Conservation (phyloP, 2,113 vertebrate species). For the Naja naja region DNA sequence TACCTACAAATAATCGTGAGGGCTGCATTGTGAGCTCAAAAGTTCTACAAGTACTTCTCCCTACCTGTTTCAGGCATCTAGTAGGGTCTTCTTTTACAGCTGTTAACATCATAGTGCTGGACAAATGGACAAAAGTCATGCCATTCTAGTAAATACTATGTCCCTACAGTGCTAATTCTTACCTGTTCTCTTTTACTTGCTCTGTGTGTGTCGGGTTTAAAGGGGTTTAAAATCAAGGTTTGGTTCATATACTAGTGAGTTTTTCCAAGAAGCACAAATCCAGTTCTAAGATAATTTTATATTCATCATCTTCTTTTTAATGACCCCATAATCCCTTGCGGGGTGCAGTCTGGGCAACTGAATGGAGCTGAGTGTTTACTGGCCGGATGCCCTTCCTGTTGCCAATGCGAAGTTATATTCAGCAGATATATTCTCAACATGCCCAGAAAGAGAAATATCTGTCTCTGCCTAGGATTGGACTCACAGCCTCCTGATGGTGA, state of each 20-base stretch:
- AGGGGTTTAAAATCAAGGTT: not conserved
- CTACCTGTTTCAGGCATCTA: not conserved
- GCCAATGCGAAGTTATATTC: no score
- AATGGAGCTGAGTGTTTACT: no score
- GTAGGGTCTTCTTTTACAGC: not conserved
- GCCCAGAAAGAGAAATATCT: no score
- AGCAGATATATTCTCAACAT: no score
- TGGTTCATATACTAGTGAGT: not conserved
- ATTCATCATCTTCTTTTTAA: no score
- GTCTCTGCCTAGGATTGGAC: no score
- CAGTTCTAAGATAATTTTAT: not conserved
- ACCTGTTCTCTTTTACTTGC: not conserved
- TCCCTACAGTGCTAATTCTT: not conserved
- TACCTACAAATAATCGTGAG: not conserved
- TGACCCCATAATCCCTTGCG: no score
- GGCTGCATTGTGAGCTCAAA: not conserved
- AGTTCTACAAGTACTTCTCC: not conserved
- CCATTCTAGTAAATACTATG: not conserved
- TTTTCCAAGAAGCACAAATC: not conserved
- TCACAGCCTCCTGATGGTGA: no score
- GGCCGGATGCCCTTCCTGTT: no score
- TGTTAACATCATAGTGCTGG: not conserved
- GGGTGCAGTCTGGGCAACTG: no score
- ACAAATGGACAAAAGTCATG: not conserved
- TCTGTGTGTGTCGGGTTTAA: not conserved